These are phyloP conservation scores for Columba janthina DNA, from an alignment of 2,113 vertebrate genomes.

Conservation along the genomic window DNA sequence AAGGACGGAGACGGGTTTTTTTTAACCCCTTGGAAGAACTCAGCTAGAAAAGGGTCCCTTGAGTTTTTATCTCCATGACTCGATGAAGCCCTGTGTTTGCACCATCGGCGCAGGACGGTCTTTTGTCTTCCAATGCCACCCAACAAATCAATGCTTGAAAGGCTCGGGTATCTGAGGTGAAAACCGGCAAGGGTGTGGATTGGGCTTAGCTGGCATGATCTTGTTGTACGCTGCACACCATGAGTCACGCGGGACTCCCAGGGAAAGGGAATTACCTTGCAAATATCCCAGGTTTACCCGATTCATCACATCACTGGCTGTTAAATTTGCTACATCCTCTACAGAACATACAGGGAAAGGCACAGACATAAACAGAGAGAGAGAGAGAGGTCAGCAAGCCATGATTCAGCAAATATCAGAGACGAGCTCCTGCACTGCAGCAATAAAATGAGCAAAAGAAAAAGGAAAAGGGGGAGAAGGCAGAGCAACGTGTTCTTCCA, in stretches of 20 bases:
- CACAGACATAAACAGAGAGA: slow-evolving; percentile 79
- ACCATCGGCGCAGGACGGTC: neutral
- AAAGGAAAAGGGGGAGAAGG: neutral
- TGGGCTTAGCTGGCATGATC: slow-evolving; percentile 57
- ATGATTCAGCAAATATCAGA: slow-evolving; percentile 60
- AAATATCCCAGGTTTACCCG: slow-evolving; percentile 99
- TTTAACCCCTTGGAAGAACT: neutral
- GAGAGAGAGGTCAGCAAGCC: slow-evolving; percentile 80
- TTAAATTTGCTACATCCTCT: slow-evolving; percentile 99
- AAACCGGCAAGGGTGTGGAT: slow-evolving; percentile 50
- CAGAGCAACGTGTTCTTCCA: neutral
- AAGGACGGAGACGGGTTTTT: neutral
- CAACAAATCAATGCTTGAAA: neutral
- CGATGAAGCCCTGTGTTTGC: neutral
- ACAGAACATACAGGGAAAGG: slow-evolving; percentile 81
- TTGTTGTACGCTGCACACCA: slow-evolving; percentile 49
- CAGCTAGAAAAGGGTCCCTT: neutral
- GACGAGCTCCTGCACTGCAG: slow-evolving; percentile 56
- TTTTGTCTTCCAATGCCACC: neutral
- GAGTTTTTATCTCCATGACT: neutral
- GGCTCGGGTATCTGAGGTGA: slow-evolving; percentile 41
- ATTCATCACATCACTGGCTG: slow-evolving; percentile 99
- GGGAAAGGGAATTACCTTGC: slow-evolving; percentile 90
- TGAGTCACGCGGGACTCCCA: slow-evolving; percentile 65
- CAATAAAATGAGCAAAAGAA: slow-evolving; percentile 2